These are phyloP conservation scores for Rhagoletis zephyria DNA, from an alignment of 1,140 invertebrate species.

Conservation along the genomic window DNA sequence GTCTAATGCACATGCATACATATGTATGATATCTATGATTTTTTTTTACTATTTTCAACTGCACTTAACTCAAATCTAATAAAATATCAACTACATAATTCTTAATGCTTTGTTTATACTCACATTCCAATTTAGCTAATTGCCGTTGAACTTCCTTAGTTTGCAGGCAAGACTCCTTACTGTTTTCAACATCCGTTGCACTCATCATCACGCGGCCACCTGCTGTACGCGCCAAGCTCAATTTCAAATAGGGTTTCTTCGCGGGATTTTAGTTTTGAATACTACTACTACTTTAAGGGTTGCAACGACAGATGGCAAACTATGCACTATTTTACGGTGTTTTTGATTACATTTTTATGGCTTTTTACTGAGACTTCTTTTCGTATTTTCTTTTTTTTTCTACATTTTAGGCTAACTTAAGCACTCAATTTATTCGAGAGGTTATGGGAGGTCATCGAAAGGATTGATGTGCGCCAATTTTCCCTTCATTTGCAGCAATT, in stretches of 20 bases:
- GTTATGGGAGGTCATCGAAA: not conserved
- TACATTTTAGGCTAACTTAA: not conserved
- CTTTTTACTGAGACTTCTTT: constrained; percentile 3
- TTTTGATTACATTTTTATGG: constrained; percentile 47
- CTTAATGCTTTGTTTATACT: too few species aligned
- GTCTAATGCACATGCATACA: too few species aligned
- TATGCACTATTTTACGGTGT: constrained; percentile 19
- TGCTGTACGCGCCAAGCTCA: not conserved
- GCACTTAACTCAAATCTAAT: too few species aligned
- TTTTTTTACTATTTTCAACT: too few species aligned
- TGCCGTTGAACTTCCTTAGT: constrained; percentile 64
- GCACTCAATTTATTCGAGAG: not conserved
- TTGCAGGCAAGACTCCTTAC: constrained; percentile 63
- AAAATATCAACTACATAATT: too few species aligned
- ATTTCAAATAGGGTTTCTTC: not conserved
- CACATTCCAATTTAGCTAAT: constrained; percentile 65
- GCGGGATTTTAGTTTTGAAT: not conserved
- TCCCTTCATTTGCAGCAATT: constrained; percentile 45
- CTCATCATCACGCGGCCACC: not conserved
- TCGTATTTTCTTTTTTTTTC: constrained; percentile 24
- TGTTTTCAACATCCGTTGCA: constrained; percentile 38
- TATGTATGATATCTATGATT: too few species aligned
- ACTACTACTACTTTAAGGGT: not conserved
- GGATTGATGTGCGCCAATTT: constrained; percentile 26
- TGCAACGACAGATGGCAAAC: not conserved